Evolutionary conservation across 2,888 invertebrate genomes (phyloP), one percentile per base, ranked within the genome.

Genomic region (Tipula lateralis): DNA sequence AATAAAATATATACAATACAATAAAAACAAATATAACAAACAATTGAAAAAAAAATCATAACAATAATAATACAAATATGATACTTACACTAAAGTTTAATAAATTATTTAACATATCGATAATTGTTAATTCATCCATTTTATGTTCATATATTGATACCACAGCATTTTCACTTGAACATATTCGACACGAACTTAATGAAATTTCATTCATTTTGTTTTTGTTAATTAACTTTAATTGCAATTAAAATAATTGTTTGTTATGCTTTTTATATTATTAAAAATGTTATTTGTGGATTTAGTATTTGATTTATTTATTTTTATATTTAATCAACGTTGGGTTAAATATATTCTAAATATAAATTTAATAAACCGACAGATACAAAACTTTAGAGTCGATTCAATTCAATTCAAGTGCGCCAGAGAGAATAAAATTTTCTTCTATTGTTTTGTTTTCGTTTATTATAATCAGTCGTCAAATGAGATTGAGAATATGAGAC

Each of bases 251-350:
- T 24, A 66, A 19, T 19, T 50, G 19, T 6, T 19, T 50, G 7
- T 39, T 39, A 0, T 50, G 5, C 5, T 50, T 5, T 19, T 50
- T 50, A 50, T 66, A 66, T 66, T 66, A 66, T 50, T 50, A 16
- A 5, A 3, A 50, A 50, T 6, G 6, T 50, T 50, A 50, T 50
- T 50, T 16, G 44, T 12, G 16, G 24, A n/a, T 44, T 44, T 44
- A 66, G 7, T 66, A 66, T 66, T 66, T 66, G 66, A 66, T 24
- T 66, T 66, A 66, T 66, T 66, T 66, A 66, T 66, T 66, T 44
- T 66, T 66, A 66, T 66, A 24, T 66, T 9, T 66, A 66, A 24
- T 66, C 44, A 50, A 7, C 44, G 44, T 16, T 19, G 16, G n/a
- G 12, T 2, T 7, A 16, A 16, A 50, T 16, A 16, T 50, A 50